Evolutionary conservation across 2,888 invertebrate species (phyloP), one percentile per base, ranked within the genome.

Genomic region (Steinernema scapterisci): DNA sequence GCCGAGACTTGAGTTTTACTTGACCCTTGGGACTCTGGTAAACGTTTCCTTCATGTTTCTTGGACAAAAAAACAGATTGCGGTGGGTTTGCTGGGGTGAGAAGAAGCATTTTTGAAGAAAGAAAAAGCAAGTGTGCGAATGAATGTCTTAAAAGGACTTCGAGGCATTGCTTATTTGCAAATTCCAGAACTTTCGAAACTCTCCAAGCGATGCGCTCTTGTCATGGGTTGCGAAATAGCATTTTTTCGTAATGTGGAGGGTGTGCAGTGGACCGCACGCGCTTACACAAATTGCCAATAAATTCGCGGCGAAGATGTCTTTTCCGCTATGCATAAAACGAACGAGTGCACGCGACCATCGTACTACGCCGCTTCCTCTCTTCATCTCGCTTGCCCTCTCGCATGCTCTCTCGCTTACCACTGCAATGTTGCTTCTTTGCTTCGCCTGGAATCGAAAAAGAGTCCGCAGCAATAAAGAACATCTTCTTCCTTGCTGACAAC

Each of bases 261-360:
- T 38, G n/a, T n/a, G 38, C 38, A 38, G 48, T 16, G 48, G 48
- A 48, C 48, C 48, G 48, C 48, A 48, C 48, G 13, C 48, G 13
- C 48, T 7, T 48, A 48, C 16, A 48, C 13, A 19, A 48, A 48
- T 48, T 48, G n/a, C n/a, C 19, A n/a, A n/a, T 48, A 48, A 16
- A 48, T 19, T 48, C 13, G 5, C 48, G 6, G 48, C 48, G 3
- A 13, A 48, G 38, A 38, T 38, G 38, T 38, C 38, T 38, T 38
- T 38, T 38, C 5, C 38, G 38, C 31, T 16, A 27, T 38, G 63
- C 31, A 63, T 63, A 63, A 25, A 63, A 31, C 7, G 31, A 63
- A n/a, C n/a, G 63, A 63, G 63, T 63, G 63, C 63, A 63, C 11
- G 63, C 31, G 63, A 63, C 31, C 25, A n/a, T 1, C 16, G 27